phyloP scores from a whole-genome alignment of 2,113 vertebrate genomes.

The Entelurus aequoreus region DNA sequence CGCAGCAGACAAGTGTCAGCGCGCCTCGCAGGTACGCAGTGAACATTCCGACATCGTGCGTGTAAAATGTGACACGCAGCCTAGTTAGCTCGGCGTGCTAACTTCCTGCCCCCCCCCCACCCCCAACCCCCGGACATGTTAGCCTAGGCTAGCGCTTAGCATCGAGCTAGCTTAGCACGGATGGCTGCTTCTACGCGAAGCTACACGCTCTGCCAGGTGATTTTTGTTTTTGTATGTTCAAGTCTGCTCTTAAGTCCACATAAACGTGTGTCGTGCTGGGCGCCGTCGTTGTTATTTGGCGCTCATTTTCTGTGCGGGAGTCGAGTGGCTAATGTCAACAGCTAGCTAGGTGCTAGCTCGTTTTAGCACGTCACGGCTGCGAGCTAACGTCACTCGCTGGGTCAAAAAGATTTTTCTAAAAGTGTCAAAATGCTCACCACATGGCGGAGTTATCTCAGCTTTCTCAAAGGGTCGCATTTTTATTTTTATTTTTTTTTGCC shows the following conservation, averaged over 20 bases:
- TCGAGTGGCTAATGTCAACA: slow-evolving; percentile 48
- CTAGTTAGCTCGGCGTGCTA: slow-evolving; percentile 45
- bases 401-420: too few species aligned
- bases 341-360: slow-evolving; percentile 36
- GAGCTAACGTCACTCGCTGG: slow-evolving; percentile 2
- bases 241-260: neutral
- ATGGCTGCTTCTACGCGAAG: slow-evolving; percentile 1
- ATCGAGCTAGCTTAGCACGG: too few species aligned
- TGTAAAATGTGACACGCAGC: slow-evolving; percentile 3
- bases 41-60: neutral
- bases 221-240: neutral
- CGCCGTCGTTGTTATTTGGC: neutral
- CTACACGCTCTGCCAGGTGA: slow-evolving; percentile 14
- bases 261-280: neutral
- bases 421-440: too few species aligned
- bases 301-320: slow-evolving; percentile 18
- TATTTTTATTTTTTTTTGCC: too few species aligned
- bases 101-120: too few species aligned
- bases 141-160: too few species aligned
- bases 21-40: slow-evolving; percentile 42
- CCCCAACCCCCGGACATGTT: too few species aligned
- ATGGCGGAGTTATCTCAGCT: too few species aligned
- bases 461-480: too few species aligned
- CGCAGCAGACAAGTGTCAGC: slow-evolving; percentile 34
- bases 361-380: slow-evolving; percentile 27